Percentiles rank a stretch among this genome's conserved stretches.
These are phyloP conservation scores for Picus viridis DNA, from an alignment of 2,797 vertebrate genomes.

Conservation along the genomic window DNA sequence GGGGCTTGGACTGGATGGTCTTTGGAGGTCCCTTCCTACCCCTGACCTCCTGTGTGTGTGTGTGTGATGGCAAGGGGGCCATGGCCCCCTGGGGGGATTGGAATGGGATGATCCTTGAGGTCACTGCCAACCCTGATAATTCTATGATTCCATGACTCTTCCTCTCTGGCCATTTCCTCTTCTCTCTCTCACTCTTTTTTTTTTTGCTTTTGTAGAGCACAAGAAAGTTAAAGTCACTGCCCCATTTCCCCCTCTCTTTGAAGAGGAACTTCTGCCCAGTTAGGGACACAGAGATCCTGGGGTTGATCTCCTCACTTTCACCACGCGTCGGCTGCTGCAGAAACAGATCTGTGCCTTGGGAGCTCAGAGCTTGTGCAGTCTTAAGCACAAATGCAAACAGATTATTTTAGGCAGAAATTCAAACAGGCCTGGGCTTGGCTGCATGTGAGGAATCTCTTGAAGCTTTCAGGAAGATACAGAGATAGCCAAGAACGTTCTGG, in stretches of 20 bases:
- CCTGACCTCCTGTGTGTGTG: too few species aligned
- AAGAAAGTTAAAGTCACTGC: neutral
- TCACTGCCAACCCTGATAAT: too few species aligned
- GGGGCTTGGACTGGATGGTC: too few species aligned
- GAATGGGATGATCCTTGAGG: too few species aligned
- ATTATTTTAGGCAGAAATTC: neutral
- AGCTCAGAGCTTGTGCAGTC: neutral
- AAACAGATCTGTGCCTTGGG: neutral
- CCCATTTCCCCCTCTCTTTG: neutral
- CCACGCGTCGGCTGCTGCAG: neutral
- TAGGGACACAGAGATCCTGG: neutral
- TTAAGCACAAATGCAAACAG: too few species aligned
- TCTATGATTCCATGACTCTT: neutral
- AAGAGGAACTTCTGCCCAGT: neutral
- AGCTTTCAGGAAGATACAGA: neutral
- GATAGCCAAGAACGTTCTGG: neutral
- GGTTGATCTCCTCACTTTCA: neutral
- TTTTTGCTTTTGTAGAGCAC: neutral
- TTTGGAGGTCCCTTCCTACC: too few species aligned
- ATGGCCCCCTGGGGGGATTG: too few species aligned
- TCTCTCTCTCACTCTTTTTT: neutral
- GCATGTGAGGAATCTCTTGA: neutral
- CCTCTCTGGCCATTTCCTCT: neutral
- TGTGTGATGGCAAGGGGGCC: too few species aligned
- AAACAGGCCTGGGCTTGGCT: neutral